Base-by-base conservation (phyloP, 2,888 invertebrate genomes). In the Drosophila nr. perissopoda region DNA sequence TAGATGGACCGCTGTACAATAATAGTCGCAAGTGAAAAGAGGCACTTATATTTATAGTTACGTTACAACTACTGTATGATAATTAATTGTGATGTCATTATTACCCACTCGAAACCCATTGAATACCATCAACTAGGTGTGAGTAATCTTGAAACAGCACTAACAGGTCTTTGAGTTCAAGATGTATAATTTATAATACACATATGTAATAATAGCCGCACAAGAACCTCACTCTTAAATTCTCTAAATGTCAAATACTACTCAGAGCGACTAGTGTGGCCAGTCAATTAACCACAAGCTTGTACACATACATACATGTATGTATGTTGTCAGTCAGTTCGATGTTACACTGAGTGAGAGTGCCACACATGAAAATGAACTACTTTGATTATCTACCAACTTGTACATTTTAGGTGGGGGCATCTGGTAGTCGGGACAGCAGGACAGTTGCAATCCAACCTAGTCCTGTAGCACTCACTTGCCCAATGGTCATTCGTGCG, bases 401-500 rank as follows among this genome's bases (percentile, higher is more conserved):
- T 25, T 25, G 1, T 8, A 25, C 16, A 25, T 16, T 25, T 25
- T 16, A 25, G 16, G 25, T 4, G 11, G 29, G 64, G 63, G 36
- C 36, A 34, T 36, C 21, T 38, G 78, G 59, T 54, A 65, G 48
- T 49, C 56, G 52, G 40, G 33, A 51, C 42, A 40, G 46, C 29
- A 33, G 69, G 63, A 64, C 72, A 66, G 68, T 74, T 53, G 52
- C 33, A 57, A 49, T 36, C 61, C 60, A 38, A 53, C 62, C 53
- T 38, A 42, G 65, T 65, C 60, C 66, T 64, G 51, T 54, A 62
- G 42, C 64, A 56, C 38, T 27, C 21, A 46, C 40, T 48, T 72
- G 72, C 72, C 81, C 6, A 16, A 18, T 57, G 42, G 57, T 57
- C 91, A 87, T 89, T 91, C 81, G 91, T 70, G 74, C 60, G 73